Conservation (phyloP, 2,113 vertebrate genomes). For the Euleptes europaea region DNA sequence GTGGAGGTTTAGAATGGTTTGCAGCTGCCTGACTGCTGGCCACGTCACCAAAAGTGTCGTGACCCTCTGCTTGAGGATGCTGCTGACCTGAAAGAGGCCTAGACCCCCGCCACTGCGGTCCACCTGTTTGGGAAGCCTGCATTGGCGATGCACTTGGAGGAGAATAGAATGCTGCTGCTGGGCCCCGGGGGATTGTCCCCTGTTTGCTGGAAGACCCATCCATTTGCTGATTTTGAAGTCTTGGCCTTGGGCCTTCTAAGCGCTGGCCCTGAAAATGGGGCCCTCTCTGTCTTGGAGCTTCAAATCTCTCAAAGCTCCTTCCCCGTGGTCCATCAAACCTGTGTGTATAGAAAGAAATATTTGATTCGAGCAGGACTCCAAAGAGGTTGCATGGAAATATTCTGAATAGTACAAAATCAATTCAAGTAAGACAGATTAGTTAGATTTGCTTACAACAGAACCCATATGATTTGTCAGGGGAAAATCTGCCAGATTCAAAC, state of each 20-base stretch:
- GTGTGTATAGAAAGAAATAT: slow-evolving; percentile 59
- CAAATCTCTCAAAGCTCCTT: slow-evolving; percentile 77
- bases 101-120: slow-evolving; percentile 73
- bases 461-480: not conserved
- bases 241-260: slow-evolving; percentile 75
- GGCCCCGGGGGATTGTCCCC: slow-evolving; percentile 77
- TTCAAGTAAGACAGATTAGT: not conserved
- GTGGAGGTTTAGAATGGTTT: slow-evolving; percentile 64
- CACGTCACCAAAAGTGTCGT: slow-evolving; percentile 73
- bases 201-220: slow-evolving; percentile 75
- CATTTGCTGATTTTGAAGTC: slow-evolving; percentile 75
- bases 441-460: not conserved
- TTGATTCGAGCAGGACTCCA: slow-evolving; percentile 34
- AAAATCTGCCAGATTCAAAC: not conserved
- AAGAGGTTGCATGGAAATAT: too few relatives aligned
- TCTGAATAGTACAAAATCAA: slow-evolving; percentile 48
- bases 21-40: slow-evolving; percentile 66
- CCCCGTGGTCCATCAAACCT: slow-evolving; percentile 88
- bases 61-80: slow-evolving; percentile 74
- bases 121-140: slow-evolving; percentile 69
- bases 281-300: slow-evolving; percentile 76
- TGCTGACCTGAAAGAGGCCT: slow-evolving; percentile 73
- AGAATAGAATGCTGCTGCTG: slow-evolving; percentile 80
- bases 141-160: slow-evolving; percentile 66
- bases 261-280: slow-evolving; percentile 79